Evolutionary conservation across 1,140 invertebrate species (phyloP).

Genomic region (Prorops nasuta): DNA sequence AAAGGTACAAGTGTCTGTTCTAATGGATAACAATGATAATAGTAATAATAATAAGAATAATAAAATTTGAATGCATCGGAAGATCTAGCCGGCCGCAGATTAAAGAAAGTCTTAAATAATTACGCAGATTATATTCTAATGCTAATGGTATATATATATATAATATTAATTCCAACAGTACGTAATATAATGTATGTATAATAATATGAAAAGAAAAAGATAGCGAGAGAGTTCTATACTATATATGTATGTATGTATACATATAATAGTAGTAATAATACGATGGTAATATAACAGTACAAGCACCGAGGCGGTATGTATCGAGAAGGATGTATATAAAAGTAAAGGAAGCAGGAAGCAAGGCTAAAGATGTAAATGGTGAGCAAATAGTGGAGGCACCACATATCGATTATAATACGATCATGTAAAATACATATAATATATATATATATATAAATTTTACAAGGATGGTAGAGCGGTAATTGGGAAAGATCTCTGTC

Average conservation of each 20-base stretch:
- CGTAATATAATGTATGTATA: background rate
- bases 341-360: slow-evolving; percentile 45
- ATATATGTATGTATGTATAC: slow-evolving; percentile 5
- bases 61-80: too few species aligned
- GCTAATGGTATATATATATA: background rate
- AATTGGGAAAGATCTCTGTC: slow-evolving; percentile 26
- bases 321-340: slow-evolving; percentile 10
- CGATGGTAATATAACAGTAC: slow-evolving; percentile 15
- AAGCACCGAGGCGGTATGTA: slow-evolving; percentile 38
- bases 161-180: background rate
- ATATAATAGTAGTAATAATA: background rate
- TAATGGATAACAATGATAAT: too few species aligned
- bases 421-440: too few species aligned
- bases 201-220: background rate
- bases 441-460: slow-evolving; percentile 25
- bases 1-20: too few species aligned
- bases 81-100: too few species aligned
- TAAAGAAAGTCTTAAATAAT: too few species aligned
- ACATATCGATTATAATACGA: slow-evolving; percentile 42
- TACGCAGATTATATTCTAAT: background rate
- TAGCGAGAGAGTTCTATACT: background rate
- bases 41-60: too few species aligned
- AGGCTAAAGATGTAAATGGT: slow-evolving; percentile 44
- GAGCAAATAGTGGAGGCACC: slow-evolving; percentile 44
- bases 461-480: slow-evolving; percentile 41